Base-by-base conservation (phyloP, 2,113 vertebrate species). In the Prunella fulvescens region DNA sequence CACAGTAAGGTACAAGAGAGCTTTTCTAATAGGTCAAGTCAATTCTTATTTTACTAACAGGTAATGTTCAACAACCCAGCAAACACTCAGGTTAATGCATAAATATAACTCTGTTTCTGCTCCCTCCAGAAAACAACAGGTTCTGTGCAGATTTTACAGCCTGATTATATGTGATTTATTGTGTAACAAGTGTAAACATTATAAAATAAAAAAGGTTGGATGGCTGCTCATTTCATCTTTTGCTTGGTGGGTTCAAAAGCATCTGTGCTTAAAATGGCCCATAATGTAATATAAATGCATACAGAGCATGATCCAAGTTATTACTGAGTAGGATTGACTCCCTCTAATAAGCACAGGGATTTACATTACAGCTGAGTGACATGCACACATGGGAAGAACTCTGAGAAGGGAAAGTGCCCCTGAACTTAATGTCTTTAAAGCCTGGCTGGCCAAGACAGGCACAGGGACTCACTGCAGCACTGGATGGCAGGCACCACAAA, bases 101-200 rank as follows among this genome's bases (percentile, higher is more conserved):
- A 61, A 77, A 89, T 13, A 11, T 25, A 48, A 74, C 20, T 72
- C 62, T 48, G 23, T 29, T 71, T 61, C 65, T 87, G 39, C 20
- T 90, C 50, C 50, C 78, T 81, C 70, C 42, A 82, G 87, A 57
- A 95, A 85, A 93, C 23, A 39, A 45, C n/a, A 39, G 84, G 25
- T 33, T 92, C 80, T 61, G 19, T 76, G 56, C 53, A 74, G 77
- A 64, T 33, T 78, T 83, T 78, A 42, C 23, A 45, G 39, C 19
- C 45, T 87, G 84, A 81, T 95, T 85, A 54, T 47, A 50, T 20
- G 20, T 54, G 84, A 90, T 92, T 95, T 92, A 85, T 53, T 87
- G 70, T 69, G 57, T 31, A 87, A 76, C 42, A 65, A 77, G 84
- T 86, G 64, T 70, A 91, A 92, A 95, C 69, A 94, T 90, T 88